Evolutionary conservation across 2,888 invertebrate genomes (phyloP).

Genomic region (Mycogona germanica): DNA sequence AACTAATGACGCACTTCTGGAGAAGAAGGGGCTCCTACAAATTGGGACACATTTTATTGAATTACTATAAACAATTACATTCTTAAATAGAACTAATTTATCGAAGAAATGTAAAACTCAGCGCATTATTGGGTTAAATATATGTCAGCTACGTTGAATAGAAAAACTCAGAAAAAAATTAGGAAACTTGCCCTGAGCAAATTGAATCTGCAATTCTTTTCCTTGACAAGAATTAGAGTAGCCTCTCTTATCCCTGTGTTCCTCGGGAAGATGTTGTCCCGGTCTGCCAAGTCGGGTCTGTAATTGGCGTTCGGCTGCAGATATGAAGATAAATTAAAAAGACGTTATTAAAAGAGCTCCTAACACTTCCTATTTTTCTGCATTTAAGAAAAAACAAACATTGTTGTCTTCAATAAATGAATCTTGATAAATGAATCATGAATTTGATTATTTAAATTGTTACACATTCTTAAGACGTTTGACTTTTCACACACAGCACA

Average conservation of each 20-base stretch:
- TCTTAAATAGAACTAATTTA: no score
- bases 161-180: background rate
- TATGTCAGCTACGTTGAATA: background rate
- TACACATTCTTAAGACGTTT: no score
- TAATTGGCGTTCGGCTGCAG: constrained; percentile 56
- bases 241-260: constrained; percentile 63
- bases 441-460: no score
- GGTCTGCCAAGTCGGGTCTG: constrained; percentile 41
- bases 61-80: background rate
- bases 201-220: constrained; percentile 78
- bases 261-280: constrained; percentile 34
- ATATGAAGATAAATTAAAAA: background rate
- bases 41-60: constrained; percentile 10
- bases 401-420: no score
- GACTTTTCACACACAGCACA: no score
- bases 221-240: constrained; percentile 71
- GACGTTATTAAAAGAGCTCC: background rate
- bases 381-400: no score
- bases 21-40: constrained; percentile 70
- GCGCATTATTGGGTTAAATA: background rate
- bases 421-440: no score
- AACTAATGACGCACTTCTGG: constrained; percentile 80
- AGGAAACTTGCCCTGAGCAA: constrained; percentile 49
- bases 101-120: background rate
- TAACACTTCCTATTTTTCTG: no score